phyloP scores from a whole-genome alignment of 2,888 invertebrate species.

The Synergus umbraculus region DNA sequence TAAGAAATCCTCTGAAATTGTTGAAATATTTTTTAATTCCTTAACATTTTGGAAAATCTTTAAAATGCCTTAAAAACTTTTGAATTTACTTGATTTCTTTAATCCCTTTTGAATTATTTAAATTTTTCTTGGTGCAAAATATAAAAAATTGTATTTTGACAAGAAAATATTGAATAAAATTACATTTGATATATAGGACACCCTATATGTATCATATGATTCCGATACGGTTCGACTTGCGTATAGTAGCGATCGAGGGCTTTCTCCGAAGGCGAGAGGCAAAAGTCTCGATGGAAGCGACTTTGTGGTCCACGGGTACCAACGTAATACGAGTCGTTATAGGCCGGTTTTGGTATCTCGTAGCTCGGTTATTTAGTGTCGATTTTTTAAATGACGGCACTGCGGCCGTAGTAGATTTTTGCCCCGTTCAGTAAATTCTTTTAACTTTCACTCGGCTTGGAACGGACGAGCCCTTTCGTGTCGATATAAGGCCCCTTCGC shows the following conservation, averaged over 20 bases:
- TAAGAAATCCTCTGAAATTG: background rate
- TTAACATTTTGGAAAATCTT: no score
- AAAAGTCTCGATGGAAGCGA: slow-evolving; percentile 10
- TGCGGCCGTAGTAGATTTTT: background rate
- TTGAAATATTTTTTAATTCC: no score
- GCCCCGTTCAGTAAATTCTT: background rate
- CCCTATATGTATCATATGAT: background rate
- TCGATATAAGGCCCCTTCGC: slow-evolving; percentile 27
- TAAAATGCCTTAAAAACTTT: no score
- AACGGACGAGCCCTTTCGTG: slow-evolving; percentile 28
- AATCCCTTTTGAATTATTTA: no score
- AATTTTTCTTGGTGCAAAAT: no score
- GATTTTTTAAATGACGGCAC: background rate
- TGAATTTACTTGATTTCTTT: no score
- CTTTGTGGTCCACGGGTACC: slow-evolving; percentile 14
- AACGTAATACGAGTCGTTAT: slow-evolving; percentile 11
- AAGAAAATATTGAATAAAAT: background rate
- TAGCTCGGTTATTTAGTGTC: background rate
- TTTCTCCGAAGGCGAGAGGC: slow-evolving; percentile 17
- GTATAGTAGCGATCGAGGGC: slow-evolving; percentile 12
- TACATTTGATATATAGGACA: background rate
- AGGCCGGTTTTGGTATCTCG: background rate
- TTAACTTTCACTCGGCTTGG: slow-evolving; percentile 23
- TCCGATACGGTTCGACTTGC: background rate
- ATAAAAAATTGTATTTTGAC: background rate